Evolutionary conservation across 2,888 invertebrate genomes (phyloP).

Genomic region (Apamea sordens): DNA sequence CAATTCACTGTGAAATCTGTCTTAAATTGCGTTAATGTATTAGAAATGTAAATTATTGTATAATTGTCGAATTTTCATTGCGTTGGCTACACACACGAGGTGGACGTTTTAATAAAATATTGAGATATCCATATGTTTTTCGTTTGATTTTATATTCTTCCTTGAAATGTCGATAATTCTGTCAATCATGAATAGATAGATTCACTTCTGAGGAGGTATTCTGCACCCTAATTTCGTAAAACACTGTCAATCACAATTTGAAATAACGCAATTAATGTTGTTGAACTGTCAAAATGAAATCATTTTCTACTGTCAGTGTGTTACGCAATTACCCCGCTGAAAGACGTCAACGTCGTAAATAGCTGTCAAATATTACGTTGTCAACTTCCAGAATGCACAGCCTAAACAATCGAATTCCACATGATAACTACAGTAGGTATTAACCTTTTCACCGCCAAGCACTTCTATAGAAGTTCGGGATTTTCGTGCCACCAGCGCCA

Average conservation of each 20-base stretch:
- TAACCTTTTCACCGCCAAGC: no score
- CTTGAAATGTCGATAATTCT: not conserved
- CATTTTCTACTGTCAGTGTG: no score
- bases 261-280: no score
- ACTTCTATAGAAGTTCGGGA: no score
- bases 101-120: conserved; percentile 79
- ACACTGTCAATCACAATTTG: no score
- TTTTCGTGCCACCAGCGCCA: no score
- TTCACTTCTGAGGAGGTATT: not conserved
- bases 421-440: no score
- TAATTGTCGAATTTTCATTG: conserved; percentile 70
- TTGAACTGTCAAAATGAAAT: no score
- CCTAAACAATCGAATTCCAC: not conserved
- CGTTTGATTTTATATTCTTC: conserved; percentile 58
- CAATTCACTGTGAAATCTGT: conserved; percentile 68
- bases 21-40: conserved; percentile 51
- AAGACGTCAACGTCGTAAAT: no score
- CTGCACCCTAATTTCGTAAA: no score
- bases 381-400: not conserved
- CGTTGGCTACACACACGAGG: conserved; percentile 65
- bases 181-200: not conserved
- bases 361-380: not conserved
- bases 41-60: conserved; percentile 70
- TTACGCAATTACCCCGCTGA: no score
- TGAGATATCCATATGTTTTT: conserved; percentile 64